Base-by-base conservation (phyloP, 2,888 invertebrate genomes). In the Phanerotoma sp. region DNA sequence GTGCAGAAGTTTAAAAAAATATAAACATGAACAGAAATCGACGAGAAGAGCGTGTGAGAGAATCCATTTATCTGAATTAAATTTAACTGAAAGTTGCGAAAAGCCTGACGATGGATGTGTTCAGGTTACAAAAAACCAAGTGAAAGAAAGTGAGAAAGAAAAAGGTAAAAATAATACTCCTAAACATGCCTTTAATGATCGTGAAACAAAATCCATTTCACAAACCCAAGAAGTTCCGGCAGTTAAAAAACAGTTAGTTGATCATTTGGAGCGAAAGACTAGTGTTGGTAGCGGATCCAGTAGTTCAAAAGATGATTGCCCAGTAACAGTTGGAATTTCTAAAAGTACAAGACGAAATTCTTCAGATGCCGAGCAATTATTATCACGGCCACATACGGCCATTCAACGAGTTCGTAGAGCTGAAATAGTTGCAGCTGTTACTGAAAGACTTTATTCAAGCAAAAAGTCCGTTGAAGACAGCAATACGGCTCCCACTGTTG, bases 381-480 rank as follows among this genome's bases (percentile, higher is more conserved):
- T 61, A 1, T 38, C 55, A 2, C 66, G 64, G 16, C 33, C 62
- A 16, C 69, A 73, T 49, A 70, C 70, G 11, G 66, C 66, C 4
- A 71, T 73, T 20, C 71, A 72, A 46, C 65, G 71, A 21, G 60
- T 67, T 2, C 83, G 84, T 69, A 78, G 86, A 66, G 84, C 86
- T 16, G 85, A 86, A 74, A 86, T 87, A 47, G 86, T 88, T 3
- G 86, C 87, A 4, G 86, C 86, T 0, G 88, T 88, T 3, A 88
- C 88, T 3, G 83, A 84, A 63, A 78, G 87, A 63, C 75, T 88
- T 11, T 88, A 87, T 68, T 81, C 83, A 1, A 85, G 69, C 33
- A 71, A 67, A 28, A 74, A 73, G 45, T 56, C 54, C 1, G 9
- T 56, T 2, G 73, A 71, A 18, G 74, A 75, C 4, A 41, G 21